A percentile compares a stretch with the other conserved stretches of the same genome.
Conservation (phyloP, 2,113 vertebrate species). For the Aegotheles bennettii region DNA sequence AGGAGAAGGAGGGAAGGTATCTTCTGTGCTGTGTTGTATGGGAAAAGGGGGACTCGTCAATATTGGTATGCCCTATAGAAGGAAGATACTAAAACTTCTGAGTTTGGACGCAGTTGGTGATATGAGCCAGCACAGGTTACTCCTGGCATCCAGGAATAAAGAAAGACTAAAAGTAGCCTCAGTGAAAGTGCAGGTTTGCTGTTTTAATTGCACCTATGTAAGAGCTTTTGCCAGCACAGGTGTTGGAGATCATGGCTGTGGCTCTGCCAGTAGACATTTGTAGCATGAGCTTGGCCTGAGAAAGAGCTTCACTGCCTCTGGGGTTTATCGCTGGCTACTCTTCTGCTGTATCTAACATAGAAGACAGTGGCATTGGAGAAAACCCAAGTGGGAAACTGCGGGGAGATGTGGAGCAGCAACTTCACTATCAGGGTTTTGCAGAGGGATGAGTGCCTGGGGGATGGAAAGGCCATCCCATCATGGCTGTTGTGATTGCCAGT, state of each 20-base stretch:
- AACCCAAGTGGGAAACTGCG: background rate
- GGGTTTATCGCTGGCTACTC: background rate
- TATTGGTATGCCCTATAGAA: fast-evolving
- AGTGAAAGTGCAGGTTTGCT: background rate
- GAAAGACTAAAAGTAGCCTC: background rate
- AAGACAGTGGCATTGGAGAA: background rate
- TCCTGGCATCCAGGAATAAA: background rate
- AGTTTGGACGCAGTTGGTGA: background rate
- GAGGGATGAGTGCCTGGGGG: background rate
- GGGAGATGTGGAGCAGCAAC: background rate
- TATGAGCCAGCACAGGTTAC: background rate
- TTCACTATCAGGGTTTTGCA: background rate
- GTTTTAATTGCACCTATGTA: background rate
- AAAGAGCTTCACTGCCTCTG: background rate
- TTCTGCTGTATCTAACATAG: background rate
- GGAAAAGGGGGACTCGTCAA: background rate
- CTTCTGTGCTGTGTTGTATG: fast-evolving
- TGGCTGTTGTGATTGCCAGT: fast-evolving
- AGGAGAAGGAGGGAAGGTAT: background rate
- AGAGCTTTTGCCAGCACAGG: background rate
- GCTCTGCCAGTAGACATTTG: background rate
- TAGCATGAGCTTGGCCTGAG: background rate
- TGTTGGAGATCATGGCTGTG: background rate
- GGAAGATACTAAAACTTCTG: background rate
- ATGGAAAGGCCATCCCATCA: background rate